A percentile compares a stretch with the other conserved stretches of the same genome.
phyloP scores from a whole-genome alignment of 1,140 invertebrate species.

The Diachasmimorpha longicaudata region DNA sequence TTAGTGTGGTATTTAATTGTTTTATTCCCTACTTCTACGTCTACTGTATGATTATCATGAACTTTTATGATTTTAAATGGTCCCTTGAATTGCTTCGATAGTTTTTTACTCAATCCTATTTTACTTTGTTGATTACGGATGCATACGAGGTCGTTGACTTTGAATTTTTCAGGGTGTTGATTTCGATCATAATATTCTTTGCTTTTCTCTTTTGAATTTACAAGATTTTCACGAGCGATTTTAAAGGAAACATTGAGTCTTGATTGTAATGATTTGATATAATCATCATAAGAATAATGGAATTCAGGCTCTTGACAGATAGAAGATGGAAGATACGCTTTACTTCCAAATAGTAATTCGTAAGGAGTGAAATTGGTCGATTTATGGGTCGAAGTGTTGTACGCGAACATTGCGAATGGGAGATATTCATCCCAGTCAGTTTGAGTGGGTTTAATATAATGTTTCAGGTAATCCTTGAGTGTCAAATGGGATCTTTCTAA shows the following conservation, averaged over 20 bases:
- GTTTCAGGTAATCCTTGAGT: conserved; percentile 50
- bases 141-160: conserved; percentile 33
- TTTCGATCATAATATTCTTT: conserved; percentile 44
- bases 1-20: conserved; percentile 31
- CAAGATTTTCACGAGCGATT: conserved; percentile 40
- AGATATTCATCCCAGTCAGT: conserved; percentile 59
- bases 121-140: background rate
- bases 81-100: conserved; percentile 31
- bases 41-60: conserved; percentile 42
- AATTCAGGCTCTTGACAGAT: background rate
- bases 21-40: conserved; percentile 21
- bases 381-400: conserved; percentile 56
- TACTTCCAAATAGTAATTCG: conserved; percentile 57
- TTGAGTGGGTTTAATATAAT: conserved; percentile 46
- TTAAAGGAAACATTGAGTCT: conserved; percentile 41
- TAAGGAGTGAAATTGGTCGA: conserved; percentile 52
- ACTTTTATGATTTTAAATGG: conserved; percentile 43
- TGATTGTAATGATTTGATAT: conserved; percentile 39
- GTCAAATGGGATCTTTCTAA: conserved; percentile 53
- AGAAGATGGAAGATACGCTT: conserved; percentile 25
- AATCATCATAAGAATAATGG: conserved; percentile 45
- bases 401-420: conserved; percentile 53
- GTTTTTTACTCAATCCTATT: background rate
- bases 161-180: conserved; percentile 34
- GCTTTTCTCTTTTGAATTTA: conserved; percentile 27